Percentiles rank a stretch among this genome's conserved stretches.
These are phyloP conservation scores for Coilia nasus DNA, from an alignment of 2,797 vertebrate genomes.

Conservation along the genomic window DNA sequence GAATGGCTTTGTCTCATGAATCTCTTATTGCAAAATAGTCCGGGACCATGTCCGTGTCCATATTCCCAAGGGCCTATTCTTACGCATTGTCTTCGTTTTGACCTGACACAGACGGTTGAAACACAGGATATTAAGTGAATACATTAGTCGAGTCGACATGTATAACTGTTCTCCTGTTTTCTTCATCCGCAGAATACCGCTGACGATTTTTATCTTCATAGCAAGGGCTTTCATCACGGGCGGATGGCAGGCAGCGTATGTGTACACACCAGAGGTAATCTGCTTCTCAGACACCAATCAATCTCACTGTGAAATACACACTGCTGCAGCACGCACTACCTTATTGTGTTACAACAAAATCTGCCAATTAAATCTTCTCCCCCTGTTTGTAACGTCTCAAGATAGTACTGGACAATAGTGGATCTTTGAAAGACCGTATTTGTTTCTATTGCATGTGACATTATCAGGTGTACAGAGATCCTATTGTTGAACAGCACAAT, in stretches of 20 bases:
- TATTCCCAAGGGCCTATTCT: not conserved
- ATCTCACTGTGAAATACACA: not conserved
- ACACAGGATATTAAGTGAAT: not conserved
- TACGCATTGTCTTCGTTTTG: not conserved
- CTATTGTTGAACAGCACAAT: too few species aligned
- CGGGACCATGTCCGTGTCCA: too few species aligned
- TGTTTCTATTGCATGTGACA: too few species aligned
- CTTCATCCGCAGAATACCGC: conserved; percentile 61
- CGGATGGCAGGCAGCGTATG: conserved; percentile 87
- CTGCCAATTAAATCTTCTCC: not conserved
- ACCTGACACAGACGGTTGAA: not conserved
- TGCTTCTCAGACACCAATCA: not conserved
- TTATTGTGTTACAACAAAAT: not conserved
- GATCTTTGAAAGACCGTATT: too few species aligned
- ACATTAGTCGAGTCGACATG: not conserved
- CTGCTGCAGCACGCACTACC: not conserved
- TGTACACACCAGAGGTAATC: conserved; percentile 90
- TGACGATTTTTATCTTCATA: conserved; percentile 87
- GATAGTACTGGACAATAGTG: not conserved
- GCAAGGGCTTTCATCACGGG: conserved; percentile 89
- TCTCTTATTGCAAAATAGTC: too few species aligned
- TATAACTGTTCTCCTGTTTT: not conserved
- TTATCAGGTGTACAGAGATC: too few species aligned
- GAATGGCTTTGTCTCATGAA: too few species aligned
- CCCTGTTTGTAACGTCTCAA: not conserved